phyloP scores from a whole-genome alignment of 2,113 vertebrate genomes.

The Perognathus longimembris region DNA sequence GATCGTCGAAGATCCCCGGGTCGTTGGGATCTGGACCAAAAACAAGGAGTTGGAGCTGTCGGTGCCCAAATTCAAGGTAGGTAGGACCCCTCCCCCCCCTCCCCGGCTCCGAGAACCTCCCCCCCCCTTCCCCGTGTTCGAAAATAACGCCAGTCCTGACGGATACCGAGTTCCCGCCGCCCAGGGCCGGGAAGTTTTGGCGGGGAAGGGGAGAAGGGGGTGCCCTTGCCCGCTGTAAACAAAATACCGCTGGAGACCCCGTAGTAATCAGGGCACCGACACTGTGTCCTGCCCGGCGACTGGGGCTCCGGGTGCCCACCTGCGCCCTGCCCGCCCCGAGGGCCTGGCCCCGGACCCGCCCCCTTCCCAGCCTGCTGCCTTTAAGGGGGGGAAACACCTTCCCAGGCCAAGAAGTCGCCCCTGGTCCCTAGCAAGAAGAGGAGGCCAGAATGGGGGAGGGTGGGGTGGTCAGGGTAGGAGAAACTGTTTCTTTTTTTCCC shows the following conservation, averaged over 20 bases:
- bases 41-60: slow-evolving; percentile 97
- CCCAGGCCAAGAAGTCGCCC: slow-evolving; percentile 4
- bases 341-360: background rate
- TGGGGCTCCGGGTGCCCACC: slow-evolving; percentile 34
- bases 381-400: slow-evolving; percentile 7
- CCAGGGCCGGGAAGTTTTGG: slow-evolving; percentile 60
- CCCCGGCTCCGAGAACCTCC: background rate
- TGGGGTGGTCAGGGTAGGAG: slow-evolving; percentile 53
- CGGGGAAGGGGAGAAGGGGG: slow-evolving; percentile 52
- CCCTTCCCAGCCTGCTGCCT: background rate
- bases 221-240: slow-evolving; percentile 55
- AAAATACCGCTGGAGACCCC: slow-evolving; percentile 57
- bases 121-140: slow-evolving; percentile 64
- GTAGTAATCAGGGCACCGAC: slow-evolving; percentile 50
- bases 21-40: slow-evolving; percentile 97
- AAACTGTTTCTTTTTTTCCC: slow-evolving; percentile 83
- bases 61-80: slow-evolving; percentile 99
- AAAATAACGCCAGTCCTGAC: slow-evolving; percentile 80
- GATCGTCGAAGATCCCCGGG: slow-evolving; percentile 95
- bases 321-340: background rate
- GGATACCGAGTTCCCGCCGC: slow-evolving; percentile 78
- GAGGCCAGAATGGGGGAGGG: slow-evolving; percentile 47
- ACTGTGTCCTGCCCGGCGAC: slow-evolving; percentile 22
- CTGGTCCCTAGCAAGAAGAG: background rate
- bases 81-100: slow-evolving; percentile 80